Evolutionary conservation across 2,797 vertebrate species (phyloP).

Genomic region (Sebastolobus altivelis): DNA sequence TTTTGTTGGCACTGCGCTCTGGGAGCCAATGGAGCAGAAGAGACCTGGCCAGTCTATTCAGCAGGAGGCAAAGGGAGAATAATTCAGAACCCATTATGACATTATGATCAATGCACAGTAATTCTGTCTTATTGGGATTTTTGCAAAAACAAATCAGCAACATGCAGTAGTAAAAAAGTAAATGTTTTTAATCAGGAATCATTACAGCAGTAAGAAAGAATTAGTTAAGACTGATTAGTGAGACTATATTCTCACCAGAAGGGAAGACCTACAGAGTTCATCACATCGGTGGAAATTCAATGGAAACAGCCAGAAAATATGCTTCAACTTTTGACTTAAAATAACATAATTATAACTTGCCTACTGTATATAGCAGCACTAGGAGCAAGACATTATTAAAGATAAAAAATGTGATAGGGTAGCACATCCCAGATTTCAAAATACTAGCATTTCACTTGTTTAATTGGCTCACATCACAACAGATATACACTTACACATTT

Average conservation of each 20-base stretch:
- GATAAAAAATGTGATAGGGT: not conserved
- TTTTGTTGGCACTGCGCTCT: constrained; percentile 44
- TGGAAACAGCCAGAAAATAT: not conserved
- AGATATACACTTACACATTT: too few relatives aligned
- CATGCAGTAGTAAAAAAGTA: not conserved
- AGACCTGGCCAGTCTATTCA: constrained; percentile 39
- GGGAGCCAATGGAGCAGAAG: constrained; percentile 34
- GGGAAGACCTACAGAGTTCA: not conserved
- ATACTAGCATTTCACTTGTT: too few relatives aligned
- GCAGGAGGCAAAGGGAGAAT: constrained; percentile 17
- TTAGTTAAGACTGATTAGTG: not conserved
- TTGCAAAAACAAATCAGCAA: constrained; percentile 4
- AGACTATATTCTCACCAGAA: not conserved
- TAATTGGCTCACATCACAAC: too few relatives aligned
- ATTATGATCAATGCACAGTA: constrained; percentile 15
- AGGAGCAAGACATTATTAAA: not conserved
- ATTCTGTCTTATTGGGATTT: constrained; percentile 36
- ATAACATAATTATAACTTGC: not conserved
- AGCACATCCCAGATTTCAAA: too few relatives aligned
- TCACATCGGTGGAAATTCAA: not conserved
- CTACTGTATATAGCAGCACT: not conserved
- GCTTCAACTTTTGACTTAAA: not conserved
- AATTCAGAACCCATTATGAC: constrained; percentile 19
- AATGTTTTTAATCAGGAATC: not conserved
- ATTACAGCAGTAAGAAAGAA: not conserved